Base-by-base conservation (phyloP, 1,140 invertebrate genomes). In the Drosophila melanogaster region DNA sequence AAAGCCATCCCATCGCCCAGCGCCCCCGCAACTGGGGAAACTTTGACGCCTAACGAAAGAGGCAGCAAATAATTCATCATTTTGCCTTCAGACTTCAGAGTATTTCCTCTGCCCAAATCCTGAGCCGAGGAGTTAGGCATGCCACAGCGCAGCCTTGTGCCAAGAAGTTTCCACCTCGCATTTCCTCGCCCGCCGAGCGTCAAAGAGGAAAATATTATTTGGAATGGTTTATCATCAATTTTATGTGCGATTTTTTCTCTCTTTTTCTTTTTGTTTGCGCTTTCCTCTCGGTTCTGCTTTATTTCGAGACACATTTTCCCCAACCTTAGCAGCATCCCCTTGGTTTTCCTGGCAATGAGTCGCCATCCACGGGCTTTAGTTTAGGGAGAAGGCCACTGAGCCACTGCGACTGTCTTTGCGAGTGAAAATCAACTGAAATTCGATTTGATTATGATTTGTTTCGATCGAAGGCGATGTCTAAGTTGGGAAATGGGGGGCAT, bases 161-260 rank as follows among this genome's bases (percentile, higher is more conserved):
- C 69, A 74, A 43, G 49, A 41, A 65, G 14, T 51, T 49, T 49
- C 44, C 72, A 56, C 59, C 43, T 10, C 30, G 37, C 54, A 3
- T 0, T 12, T 12, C 53, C 26, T 15, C 64, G 30, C 40, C 50
- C 62, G 44, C 49, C 22, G 19, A 55, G 73, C 73, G 56, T 51
- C 73, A 77, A 77, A 70, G 74, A 77, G 77, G 65, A 81, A 89
- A 70, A 84, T 89, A 87, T 87, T 87, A 87, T 87, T 90, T 87
- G 84, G 84, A 89, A 89, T 86, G 84, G 86, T 87, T 87, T 87
- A 87, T 87, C 84, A 87, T 87, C 84, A 87, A 87, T 87, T 87
- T 89, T 87, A 87, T 87, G 84, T 84, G 84, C 79, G 79, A 77
- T 69, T 84, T 77, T 87, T 79, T 47, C 65, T 69, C 15, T 19